Evolutionary conservation across 2,113 vertebrate genomes (phyloP).

Genomic region (Sinocyclocheilus anophthalmus): DNA sequence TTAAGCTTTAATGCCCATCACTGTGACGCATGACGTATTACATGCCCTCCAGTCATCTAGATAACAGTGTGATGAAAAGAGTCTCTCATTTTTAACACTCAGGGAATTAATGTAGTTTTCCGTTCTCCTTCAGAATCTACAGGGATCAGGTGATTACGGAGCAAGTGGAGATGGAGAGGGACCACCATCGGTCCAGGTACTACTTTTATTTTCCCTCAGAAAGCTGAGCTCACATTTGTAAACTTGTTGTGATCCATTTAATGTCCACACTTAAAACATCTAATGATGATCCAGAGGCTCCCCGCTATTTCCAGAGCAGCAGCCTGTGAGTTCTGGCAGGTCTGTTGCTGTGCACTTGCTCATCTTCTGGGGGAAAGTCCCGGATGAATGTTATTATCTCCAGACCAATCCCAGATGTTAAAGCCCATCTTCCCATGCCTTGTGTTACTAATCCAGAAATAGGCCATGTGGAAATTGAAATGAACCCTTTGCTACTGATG

Average conservation of each 20-base stretch:
- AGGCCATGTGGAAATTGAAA: slow-evolving; percentile 38
- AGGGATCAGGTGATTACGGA: slow-evolving; percentile 81
- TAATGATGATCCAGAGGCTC: background rate
- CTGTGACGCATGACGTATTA: slow-evolving; percentile 23
- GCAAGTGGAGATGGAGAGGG: slow-evolving; percentile 67
- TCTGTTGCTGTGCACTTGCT: background rate
- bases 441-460: slow-evolving; percentile 50
- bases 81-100: background rate
- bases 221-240: background rate
- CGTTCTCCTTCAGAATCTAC: slow-evolving; percentile 29
- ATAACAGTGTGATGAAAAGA: slow-evolving; percentile 24
- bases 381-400: slow-evolving; percentile 35
- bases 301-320: background rate
- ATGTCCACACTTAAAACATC: background rate
- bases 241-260: background rate
- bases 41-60: slow-evolving; percentile 6
- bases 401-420: slow-evolving; percentile 24
- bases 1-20: slow-evolving; percentile 21
- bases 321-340: slow-evolving; percentile 4
- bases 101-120: background rate
- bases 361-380: slow-evolving; percentile 43
- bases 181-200: slow-evolving; percentile 15
- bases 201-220: background rate
- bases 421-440: slow-evolving; percentile 47
- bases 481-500: slow-evolving; percentile 35